A percentile compares a stretch with the other conserved stretches of the same genome.
phyloP scores from a whole-genome alignment of 2,797 vertebrate genomes.

The Falco columbarius region DNA sequence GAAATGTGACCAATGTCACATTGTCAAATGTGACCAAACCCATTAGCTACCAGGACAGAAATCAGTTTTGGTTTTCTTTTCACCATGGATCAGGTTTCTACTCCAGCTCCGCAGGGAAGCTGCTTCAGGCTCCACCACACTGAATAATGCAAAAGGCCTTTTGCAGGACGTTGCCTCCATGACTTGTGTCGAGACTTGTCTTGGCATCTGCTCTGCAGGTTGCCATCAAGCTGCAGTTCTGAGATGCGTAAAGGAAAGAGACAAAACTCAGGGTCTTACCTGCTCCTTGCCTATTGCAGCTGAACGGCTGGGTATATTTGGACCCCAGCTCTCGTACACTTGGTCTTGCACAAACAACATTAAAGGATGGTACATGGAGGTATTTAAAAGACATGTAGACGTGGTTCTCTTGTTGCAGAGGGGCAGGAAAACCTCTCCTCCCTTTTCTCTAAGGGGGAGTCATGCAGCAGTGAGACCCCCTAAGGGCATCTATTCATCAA shows the following conservation, averaged over 20 bases:
- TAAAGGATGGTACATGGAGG: background rate
- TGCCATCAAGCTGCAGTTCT: background rate
- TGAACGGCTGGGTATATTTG: too few species aligned
- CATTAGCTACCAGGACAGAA: background rate
- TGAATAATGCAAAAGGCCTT: background rate
- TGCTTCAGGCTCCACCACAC: background rate
- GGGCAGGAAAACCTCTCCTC: background rate
- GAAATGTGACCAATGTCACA: fast-evolving
- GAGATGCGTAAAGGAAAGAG: background rate
- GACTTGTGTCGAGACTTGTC: background rate
- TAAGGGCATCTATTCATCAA: background rate
- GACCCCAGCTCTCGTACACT: fast-evolving
- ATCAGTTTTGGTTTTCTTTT: background rate
- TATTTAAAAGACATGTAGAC: background rate
- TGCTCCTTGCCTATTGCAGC: background rate
- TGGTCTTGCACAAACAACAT: background rate
- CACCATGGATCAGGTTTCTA: fast-evolving
- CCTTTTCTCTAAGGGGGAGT: background rate
- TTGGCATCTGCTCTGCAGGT: background rate
- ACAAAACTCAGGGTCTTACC: background rate
- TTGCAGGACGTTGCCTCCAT: background rate
- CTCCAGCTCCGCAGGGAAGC: background rate
- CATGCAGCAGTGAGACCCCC: background rate
- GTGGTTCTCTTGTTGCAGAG: background rate
- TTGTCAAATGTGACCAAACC: background rate